phyloP scores from a whole-genome alignment of 1,140 invertebrate species.

The Physella acuta region DNA sequence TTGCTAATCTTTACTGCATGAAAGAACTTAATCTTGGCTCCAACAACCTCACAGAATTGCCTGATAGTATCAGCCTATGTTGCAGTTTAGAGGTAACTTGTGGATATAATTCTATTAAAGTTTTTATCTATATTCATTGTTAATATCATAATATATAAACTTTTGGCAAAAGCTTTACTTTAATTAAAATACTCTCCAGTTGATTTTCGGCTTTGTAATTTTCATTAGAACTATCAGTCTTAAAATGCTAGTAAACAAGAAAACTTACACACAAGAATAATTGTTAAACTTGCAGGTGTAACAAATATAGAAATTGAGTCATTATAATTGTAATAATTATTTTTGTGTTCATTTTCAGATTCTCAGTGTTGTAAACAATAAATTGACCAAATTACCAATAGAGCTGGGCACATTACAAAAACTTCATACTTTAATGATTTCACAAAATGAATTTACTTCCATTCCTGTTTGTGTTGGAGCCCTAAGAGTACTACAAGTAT shows the following conservation, averaged over 20 bases:
- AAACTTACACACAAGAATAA: too few species aligned
- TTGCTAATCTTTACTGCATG: slow-evolving; percentile 48
- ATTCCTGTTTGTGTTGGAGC: slow-evolving; percentile 24
- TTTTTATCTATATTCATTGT: too few species aligned
- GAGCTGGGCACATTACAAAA: slow-evolving; percentile 14
- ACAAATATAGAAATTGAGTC: too few species aligned
- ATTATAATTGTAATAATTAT: neutral
- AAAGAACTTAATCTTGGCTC: slow-evolving; percentile 51
- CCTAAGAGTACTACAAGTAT: neutral
- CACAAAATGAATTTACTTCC: slow-evolving; percentile 22
- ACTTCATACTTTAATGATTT: slow-evolving; percentile 19
- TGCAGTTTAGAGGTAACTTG: slow-evolving; percentile 41
- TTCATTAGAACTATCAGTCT: too few species aligned
- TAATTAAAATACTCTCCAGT: too few species aligned
- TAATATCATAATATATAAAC: too few species aligned
- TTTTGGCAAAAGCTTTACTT: too few species aligned
- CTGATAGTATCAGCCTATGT: slow-evolving; percentile 52
- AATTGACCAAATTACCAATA: slow-evolving; percentile 16
- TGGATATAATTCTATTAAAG: too few species aligned
- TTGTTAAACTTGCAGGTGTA: too few species aligned
- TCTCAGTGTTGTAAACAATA: slow-evolving; percentile 18
- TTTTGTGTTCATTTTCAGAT: neutral
- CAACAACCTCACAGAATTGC: slow-evolving; percentile 46
- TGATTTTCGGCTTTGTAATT: too few species aligned
- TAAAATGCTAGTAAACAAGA: too few species aligned